These are phyloP conservation scores for Augiades crinisus DNA, from an alignment of 2,888 invertebrate species.

Conservation along the genomic window DNA sequence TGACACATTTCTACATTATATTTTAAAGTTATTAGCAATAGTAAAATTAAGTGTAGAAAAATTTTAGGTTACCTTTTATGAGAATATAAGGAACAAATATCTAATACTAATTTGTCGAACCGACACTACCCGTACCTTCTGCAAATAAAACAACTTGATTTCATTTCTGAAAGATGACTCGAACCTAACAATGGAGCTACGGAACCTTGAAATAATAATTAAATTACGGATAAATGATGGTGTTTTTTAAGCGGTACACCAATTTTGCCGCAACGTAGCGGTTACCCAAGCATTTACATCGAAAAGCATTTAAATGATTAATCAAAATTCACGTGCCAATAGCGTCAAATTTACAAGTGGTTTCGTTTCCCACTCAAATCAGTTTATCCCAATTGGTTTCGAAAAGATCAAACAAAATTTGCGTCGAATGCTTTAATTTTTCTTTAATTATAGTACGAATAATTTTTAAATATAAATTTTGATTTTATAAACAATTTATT, in stretches of 20 bases:
- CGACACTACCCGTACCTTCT: too few species aligned
- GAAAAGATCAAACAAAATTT: not conserved
- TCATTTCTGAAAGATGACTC: too few species aligned
- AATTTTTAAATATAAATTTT: too few species aligned
- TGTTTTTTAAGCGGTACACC: constrained; percentile 1
- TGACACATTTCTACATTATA: too few species aligned
- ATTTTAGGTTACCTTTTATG: too few species aligned
- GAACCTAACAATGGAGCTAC: too few species aligned
- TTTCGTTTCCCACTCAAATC: constrained; percentile 3
- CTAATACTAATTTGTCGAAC: too few species aligned
- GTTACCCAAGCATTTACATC: constrained; percentile 1
- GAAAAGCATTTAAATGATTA: constrained; percentile 14
- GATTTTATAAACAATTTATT: too few species aligned
- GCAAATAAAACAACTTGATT: too few species aligned
- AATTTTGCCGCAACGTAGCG: not conserved
- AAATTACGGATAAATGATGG: not conserved
- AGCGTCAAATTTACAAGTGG: constrained; percentile 7
- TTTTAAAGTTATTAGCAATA: too few species aligned
- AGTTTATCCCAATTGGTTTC: not conserved
- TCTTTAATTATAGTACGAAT: not conserved
- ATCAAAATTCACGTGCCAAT: constrained; percentile 1
- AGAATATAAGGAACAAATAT: too few species aligned
- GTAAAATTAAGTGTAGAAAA: too few species aligned
- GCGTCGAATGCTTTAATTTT: not conserved
- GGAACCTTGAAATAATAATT: not conserved